These are phyloP conservation scores for Lerista edwardsae DNA, from an alignment of 2,797 vertebrate genomes.

Conservation along the genomic window DNA sequence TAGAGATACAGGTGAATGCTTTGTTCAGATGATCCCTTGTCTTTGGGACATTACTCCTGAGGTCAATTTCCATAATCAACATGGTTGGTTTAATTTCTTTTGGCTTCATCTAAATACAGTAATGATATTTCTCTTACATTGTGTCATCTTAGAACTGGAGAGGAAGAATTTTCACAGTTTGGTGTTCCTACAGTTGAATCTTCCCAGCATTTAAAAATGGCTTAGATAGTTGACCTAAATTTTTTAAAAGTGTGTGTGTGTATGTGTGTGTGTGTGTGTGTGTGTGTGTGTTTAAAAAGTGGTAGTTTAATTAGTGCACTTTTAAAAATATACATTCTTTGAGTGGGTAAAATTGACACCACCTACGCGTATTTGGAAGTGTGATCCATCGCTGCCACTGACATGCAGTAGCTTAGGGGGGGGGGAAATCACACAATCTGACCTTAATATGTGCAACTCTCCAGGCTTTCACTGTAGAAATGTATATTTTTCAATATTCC, in stretches of 20 bases:
- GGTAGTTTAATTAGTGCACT: constrained; percentile 72
- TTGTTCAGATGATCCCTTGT: not conserved
- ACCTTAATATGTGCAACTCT: constrained; percentile 76
- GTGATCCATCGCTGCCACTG: constrained; percentile 65
- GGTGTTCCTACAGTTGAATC: constrained; percentile 38
- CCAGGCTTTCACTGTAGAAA: constrained; percentile 75
- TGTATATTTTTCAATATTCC: constrained; percentile 79
- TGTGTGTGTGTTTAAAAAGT: constrained; percentile 54
- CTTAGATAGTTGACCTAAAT: constrained; percentile 70
- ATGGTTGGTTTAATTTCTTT: not conserved
- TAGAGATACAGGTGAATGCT: not conserved
- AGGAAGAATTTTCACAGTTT: constrained; percentile 25
- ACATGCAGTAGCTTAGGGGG: constrained; percentile 69
- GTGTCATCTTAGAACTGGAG: constrained; percentile 3
- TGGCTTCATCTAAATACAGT: constrained; percentile 18
- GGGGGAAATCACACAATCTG: constrained; percentile 69
- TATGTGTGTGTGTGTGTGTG: not conserved
- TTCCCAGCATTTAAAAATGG: constrained; percentile 60
- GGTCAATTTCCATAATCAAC: constrained; percentile 10
- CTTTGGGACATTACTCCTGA: constrained; percentile 19
- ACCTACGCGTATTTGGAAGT: constrained; percentile 61
- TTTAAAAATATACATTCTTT: constrained; percentile 68
- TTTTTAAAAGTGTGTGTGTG: constrained; percentile 24
- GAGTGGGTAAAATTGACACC: constrained; percentile 58
- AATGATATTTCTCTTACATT: not conserved